Base-by-base conservation (phyloP, 2,797 vertebrate species). In the Mastacembelus armatus region DNA sequence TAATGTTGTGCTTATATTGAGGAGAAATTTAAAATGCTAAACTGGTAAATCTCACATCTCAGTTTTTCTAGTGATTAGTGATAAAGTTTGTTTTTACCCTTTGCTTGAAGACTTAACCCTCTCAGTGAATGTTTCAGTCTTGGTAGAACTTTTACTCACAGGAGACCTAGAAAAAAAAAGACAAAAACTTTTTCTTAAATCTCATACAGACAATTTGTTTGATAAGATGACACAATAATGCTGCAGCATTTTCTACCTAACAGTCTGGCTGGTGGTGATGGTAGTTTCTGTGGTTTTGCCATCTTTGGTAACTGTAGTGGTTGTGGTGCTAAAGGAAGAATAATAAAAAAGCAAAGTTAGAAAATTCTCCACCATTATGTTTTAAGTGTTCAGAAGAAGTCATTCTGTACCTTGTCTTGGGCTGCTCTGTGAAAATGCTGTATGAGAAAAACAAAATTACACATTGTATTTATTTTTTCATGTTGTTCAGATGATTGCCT, bases 231-330 rank as follows among this genome's bases (percentile, higher is more conserved):
- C n/a, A 15, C 38, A 29, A 50, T 15, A 42, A 50, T 43, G n/a
- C 10, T 44, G 21, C 3, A 2, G 24, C 27, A 16, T 64, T 45
- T 19, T 43, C 3, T 87, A 91, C 89, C 69, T 74, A 6, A 84
- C 9, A 18, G 11, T 80, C 66, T 80, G 52, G 33, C 66, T 74
- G 75, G 83, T 87, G 72, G 64, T 85, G 77, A 47, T 52, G 29
- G 83, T 92, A 32, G 89, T 91, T 44, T 92, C 88, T 1, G 90
- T 90, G 42, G 79, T 88, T 59, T 72, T 77, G 5, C 87, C 89
- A 10, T 89, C 45, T 24, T 81, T 87, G 57, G 67, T 79, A 54
- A 83, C 12, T 3, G 63, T 78, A 2, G 86, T 86, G 27, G 86
- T 87, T 61, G 72, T 80, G 49, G 77, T 73, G 63, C 93, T 94